phyloP scores from a whole-genome alignment of 1,140 invertebrate genomes.

The Bombus picipes region DNA sequence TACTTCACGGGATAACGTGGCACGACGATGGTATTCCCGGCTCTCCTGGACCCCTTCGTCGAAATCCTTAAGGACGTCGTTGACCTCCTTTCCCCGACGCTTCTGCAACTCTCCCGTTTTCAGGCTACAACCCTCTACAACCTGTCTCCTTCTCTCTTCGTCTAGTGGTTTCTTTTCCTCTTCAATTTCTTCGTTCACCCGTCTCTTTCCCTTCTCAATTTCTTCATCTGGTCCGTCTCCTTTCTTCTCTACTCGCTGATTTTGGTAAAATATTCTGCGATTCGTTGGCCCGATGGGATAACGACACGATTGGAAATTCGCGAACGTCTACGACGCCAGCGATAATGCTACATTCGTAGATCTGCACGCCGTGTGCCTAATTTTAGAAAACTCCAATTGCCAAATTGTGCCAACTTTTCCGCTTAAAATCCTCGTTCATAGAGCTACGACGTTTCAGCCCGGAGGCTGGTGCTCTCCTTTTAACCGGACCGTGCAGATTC shows the following conservation, averaged over 20 bases:
- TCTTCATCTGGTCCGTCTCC: neutral
- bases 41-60: conserved; percentile 72
- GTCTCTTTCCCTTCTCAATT: neutral
- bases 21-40: conserved; percentile 68
- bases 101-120: conserved; percentile 63
- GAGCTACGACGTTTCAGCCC: conserved; percentile 29
- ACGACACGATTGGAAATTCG: no score
- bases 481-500: conserved; percentile 73
- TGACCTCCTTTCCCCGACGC: conserved; percentile 74
- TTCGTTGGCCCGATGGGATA: no score
- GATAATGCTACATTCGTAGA: no score
- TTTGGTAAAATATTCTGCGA: neutral
- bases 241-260: neutral
- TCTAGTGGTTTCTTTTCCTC: no score
- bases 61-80: conserved; percentile 79
- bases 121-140: conserved; percentile 35
- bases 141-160: no score
- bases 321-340: no score
- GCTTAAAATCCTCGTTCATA: no score
- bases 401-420: no score
- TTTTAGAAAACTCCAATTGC: no score
- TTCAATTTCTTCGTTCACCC: neutral
- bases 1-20: conserved; percentile 71
- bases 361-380: no score
- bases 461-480: conserved; percentile 54